These are phyloP conservation scores for Alethe castanea DNA, from an alignment of 2,113 vertebrate genomes.

Conservation along the genomic window DNA sequence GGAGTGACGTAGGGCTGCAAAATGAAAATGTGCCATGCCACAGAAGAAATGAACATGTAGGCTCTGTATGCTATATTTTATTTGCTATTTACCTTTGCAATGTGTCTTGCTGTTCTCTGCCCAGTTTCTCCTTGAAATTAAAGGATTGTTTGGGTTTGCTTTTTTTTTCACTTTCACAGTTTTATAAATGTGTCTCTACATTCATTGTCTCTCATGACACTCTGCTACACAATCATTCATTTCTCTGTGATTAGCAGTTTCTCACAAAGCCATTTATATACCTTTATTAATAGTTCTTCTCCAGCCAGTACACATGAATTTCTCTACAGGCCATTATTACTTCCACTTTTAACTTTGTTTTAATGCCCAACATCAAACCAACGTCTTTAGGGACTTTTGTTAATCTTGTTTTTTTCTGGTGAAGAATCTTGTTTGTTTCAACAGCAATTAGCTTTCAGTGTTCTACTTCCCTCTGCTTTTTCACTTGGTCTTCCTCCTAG, in stretches of 20 bases:
- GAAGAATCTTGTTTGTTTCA: not conserved
- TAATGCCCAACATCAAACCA: not conserved
- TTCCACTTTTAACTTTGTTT: not conserved
- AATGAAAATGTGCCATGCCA: not conserved
- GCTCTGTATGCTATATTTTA: accelerated
- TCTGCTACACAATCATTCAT: not conserved
- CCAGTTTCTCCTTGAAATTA: not conserved
- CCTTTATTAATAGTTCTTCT: not conserved
- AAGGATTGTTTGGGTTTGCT: not conserved
- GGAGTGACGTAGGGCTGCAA: not conserved
- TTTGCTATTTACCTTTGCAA: not conserved
- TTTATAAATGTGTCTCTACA: not conserved
- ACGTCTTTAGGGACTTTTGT: not conserved
- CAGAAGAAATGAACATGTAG: not conserved
- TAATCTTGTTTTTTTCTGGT: not conserved
- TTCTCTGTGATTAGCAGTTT: not conserved
- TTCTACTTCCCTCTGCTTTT: not conserved
- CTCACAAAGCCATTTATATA: not conserved
- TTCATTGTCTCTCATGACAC: not conserved
- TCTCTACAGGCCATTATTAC: not conserved
- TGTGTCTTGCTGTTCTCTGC: not conserved
- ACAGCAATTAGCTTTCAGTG: not conserved
- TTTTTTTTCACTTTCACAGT: not conserved
- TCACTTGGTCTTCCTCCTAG: not conserved
- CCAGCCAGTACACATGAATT: not conserved